Evolutionary conservation across 2,888 invertebrate species (phyloP).

Genomic region (Amblyteles armatorius): DNA sequence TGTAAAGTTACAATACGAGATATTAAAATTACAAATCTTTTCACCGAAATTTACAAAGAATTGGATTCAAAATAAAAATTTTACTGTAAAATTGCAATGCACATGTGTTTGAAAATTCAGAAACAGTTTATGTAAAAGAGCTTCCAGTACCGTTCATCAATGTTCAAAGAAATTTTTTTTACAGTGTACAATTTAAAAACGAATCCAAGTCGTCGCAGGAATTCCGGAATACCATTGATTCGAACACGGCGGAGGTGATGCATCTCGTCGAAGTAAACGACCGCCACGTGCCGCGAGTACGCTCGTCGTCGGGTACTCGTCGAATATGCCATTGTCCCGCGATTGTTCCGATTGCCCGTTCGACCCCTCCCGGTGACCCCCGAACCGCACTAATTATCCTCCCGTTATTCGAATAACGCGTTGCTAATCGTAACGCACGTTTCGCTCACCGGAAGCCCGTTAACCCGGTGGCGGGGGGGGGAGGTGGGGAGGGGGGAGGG

Average conservation of each 20-base stretch:
- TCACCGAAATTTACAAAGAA: too few relatives aligned
- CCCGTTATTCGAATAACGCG: slow-evolving; percentile 60
- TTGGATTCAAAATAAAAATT: too few relatives aligned
- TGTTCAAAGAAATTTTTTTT: too few relatives aligned
- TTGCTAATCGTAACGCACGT: slow-evolving; percentile 60
- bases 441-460: slow-evolving; percentile 53
- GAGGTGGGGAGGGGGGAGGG: background rate
- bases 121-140: too few relatives aligned
- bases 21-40: too few relatives aligned
- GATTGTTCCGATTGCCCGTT: slow-evolving; percentile 34
- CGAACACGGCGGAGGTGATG: background rate
- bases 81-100: too few relatives aligned
- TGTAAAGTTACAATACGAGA: too few relatives aligned
- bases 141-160: too few relatives aligned
- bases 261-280: slow-evolving; percentile 12
- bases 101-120: too few relatives aligned
- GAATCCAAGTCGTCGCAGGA: background rate
- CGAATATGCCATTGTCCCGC: slow-evolving; percentile 22
- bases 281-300: slow-evolving; percentile 13
- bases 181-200: background rate
- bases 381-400: slow-evolving; percentile 58
- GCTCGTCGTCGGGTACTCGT: background rate
- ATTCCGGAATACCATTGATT: background rate
- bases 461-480: background rate
- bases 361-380: slow-evolving; percentile 19